phyloP scores from a whole-genome alignment of 2,797 vertebrate species.

The Cynopterus sphinx region DNA sequence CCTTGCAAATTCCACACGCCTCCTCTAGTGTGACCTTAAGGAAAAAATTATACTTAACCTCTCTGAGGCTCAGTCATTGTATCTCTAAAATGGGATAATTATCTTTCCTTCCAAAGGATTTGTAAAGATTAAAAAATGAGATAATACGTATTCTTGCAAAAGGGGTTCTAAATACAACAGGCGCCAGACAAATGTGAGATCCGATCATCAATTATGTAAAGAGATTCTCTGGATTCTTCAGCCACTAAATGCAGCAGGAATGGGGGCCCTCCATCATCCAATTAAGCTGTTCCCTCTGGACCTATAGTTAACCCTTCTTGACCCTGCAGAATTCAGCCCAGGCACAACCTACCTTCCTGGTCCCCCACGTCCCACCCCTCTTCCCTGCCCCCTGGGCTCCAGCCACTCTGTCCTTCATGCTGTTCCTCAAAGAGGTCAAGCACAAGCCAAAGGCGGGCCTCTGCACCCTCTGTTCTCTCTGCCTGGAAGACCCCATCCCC shows the following conservation, averaged over 20 bases:
- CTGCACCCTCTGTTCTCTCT: background rate
- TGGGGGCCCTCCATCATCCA: too few species aligned
- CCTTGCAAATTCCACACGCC: background rate
- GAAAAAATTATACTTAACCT: background rate
- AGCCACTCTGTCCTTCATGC: background rate
- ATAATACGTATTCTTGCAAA: background rate
- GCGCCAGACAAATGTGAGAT: background rate
- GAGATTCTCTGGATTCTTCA: background rate
- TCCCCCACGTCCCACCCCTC: background rate
- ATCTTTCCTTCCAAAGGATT: background rate
- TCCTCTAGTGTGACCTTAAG: background rate
- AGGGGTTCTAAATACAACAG: background rate
- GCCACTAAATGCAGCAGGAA: background rate
- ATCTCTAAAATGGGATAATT: background rate
- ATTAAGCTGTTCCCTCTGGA: background rate
- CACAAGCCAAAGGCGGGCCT: background rate
- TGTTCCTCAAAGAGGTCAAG: background rate
- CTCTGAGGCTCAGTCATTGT: background rate
- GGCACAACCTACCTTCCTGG: background rate
- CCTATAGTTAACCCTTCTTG: background rate
- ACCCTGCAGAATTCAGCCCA: background rate
- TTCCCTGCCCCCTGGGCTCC: background rate
- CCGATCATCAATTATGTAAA: background rate
- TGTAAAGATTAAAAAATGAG: background rate
- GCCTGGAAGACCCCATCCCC: fast-evolving